A percentile compares a stretch with the other conserved stretches of the same genome.
Conservation (phyloP, 2,113 vertebrate genomes). For the Etheostoma cragini region DNA sequence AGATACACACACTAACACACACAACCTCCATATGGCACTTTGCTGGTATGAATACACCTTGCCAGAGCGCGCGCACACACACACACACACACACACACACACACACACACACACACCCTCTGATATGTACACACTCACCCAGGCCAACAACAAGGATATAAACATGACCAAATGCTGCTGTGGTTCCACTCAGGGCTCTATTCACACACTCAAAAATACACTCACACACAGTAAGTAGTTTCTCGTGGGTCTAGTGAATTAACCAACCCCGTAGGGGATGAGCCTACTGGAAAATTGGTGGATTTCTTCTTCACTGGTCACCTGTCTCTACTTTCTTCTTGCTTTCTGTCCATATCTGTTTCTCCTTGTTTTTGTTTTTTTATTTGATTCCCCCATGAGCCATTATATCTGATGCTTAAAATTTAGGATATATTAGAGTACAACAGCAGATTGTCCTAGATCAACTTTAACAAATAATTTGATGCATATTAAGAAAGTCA, state of each 20-base stretch:
- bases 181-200: slow-evolving; percentile 72
- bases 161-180: slow-evolving; percentile 77
- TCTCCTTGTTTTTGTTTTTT: neutral
- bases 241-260: slow-evolving; percentile 66
- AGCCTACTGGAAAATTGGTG: slow-evolving; percentile 45
- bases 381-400: neutral
- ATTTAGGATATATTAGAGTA: neutral
- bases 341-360: neutral
- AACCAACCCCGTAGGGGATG: slow-evolving; percentile 54
- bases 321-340: neutral
- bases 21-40: slow-evolving; percentile 11
- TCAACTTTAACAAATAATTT: neutral
- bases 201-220: slow-evolving; percentile 57
- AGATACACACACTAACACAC: slow-evolving; percentile 25
- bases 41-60: slow-evolving; percentile 17
- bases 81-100: slow-evolving; percentile 24
- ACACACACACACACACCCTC: slow-evolving; percentile 28
- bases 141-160: slow-evolving; percentile 76
- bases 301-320: slow-evolving; percentile 49
- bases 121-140: slow-evolving; percentile 52
- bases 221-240: slow-evolving; percentile 55
- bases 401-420: neutral
- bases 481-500: neutral
- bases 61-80: slow-evolving; percentile 29
- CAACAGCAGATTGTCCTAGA: neutral